Evolutionary conservation across 2,797 vertebrate genomes (phyloP), one percentile per base, ranked within the genome.

Genomic region (Mus spretus): DNA sequence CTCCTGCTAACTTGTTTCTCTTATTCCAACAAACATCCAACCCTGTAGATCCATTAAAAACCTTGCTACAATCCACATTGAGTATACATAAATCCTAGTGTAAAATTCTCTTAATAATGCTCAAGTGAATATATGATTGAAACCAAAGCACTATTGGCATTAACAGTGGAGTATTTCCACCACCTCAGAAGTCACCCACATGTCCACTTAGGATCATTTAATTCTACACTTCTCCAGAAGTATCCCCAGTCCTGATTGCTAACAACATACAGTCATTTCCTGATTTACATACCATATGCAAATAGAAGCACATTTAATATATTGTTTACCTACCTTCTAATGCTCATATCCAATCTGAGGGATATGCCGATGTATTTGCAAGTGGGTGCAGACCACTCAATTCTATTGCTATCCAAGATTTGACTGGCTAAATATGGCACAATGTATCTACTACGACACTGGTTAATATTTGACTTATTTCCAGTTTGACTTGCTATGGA

Each of bases 391-490:
- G 6, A 72, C 50, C 14, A 79, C 88, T 93, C 12, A 79, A 1
- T 84, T 80, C 50, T 61, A n/a, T 44, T 91, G 22, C 34, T 93
- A n/a, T 84, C 6, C 6, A 78, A 47, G 14, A 82, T 75, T 61
- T 2, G 15, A 79, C 26, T 88, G 19, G 59, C 28, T 85, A 17
- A 93, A 19, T 55, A 78, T 61, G 40, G 5, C 47, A 90, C 14
- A 90, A 92, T 53, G 67, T 84, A 77, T 65, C 74, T 26, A 28
- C 84, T 79, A 2, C 79, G 67, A 57, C 37, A 0, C 22, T 91
- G 26, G 79, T 61, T 78, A 92, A 67, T 53, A 97, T 91, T 67
- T 88, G 34, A 72, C 20, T 89, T 65, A 3, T 89, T 94, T 93
- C 31, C 20, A 65, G 11, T 6, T 93, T 83, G 79, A 5, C 1